phyloP scores from a whole-genome alignment of 1,140 invertebrate genomes.

The Megalonaias nervosa region DNA sequence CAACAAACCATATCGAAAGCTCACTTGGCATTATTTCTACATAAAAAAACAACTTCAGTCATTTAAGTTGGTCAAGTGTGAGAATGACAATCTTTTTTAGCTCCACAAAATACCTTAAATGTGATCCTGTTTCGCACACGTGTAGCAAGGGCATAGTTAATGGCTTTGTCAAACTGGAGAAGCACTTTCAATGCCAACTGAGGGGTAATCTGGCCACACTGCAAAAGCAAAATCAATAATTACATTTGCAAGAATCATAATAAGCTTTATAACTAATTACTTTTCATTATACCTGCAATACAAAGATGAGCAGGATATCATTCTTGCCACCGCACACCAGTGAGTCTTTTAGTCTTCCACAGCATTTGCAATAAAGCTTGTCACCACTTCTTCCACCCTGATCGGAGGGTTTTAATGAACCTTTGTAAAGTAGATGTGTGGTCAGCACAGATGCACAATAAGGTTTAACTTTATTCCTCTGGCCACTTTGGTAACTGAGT shows the following conservation, averaged over 20 bases:
- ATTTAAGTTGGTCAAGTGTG: no score
- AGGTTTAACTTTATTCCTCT: no score
- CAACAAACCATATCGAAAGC: no score
- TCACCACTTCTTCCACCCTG: background rate
- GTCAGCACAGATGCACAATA: no score
- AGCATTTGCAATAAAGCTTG: background rate
- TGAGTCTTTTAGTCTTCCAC: background rate
- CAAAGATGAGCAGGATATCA: background rate
- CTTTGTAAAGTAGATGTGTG: no score
- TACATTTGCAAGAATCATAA: background rate
- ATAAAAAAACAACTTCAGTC: no score
- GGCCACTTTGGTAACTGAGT: no score
- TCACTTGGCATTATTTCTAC: no score
- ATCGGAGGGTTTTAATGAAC: no score
- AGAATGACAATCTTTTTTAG: background rate
- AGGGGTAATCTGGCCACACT: constrained; percentile 97
- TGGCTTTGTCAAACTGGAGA: constrained; percentile 96
- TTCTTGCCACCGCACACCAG: background rate
- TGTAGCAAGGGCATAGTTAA: constrained; percentile 94
- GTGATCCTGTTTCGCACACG: constrained; percentile 92
- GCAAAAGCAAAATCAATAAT: constrained; percentile 70
- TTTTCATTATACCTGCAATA: background rate
- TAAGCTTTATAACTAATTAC: background rate
- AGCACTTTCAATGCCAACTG: constrained; percentile 93
- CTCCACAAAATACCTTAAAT: constrained; percentile 81